Conservation (phyloP, 2,113 vertebrate genomes). For the Ammospiza caudacuta region DNA sequence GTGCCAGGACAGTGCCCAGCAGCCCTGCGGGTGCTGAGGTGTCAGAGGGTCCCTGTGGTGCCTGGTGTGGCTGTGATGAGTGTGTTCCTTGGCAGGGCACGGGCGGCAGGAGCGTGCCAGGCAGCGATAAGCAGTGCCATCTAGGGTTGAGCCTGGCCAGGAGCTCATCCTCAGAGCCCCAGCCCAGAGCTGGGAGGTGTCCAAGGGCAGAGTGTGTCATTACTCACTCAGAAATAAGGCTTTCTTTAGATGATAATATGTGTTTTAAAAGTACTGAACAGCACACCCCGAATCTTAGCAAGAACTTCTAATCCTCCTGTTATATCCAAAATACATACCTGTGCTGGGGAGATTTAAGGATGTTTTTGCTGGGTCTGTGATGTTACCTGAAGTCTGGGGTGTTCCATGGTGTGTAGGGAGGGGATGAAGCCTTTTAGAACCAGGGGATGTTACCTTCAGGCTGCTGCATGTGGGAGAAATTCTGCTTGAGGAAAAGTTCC, state of each 20-base stretch:
- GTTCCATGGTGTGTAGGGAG: background rate
- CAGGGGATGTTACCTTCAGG: background rate
- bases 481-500: background rate
- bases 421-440: background rate
- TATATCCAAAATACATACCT: background rate
- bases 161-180: background rate
- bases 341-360: background rate
- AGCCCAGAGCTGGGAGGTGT: background rate
- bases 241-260: background rate
- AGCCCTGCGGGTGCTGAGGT: background rate
- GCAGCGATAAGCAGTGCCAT: slow-evolving; percentile 45
- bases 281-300: background rate
- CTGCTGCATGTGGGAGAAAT: background rate
- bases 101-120: background rate
- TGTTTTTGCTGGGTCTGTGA: background rate
- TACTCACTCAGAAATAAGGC: background rate
- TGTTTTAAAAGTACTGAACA: background rate
- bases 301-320: background rate
- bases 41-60: fast-evolving
- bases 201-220: background rate
- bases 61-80: fast-evolving
- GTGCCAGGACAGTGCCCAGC: background rate
- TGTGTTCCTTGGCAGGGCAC: background rate
- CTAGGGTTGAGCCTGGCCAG: slow-evolving; percentile 53
- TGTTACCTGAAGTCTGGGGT: fast-evolving